phyloP scores from a whole-genome alignment of 2,113 vertebrate genomes.

The Oncorhynchus tshawytscha region DNA sequence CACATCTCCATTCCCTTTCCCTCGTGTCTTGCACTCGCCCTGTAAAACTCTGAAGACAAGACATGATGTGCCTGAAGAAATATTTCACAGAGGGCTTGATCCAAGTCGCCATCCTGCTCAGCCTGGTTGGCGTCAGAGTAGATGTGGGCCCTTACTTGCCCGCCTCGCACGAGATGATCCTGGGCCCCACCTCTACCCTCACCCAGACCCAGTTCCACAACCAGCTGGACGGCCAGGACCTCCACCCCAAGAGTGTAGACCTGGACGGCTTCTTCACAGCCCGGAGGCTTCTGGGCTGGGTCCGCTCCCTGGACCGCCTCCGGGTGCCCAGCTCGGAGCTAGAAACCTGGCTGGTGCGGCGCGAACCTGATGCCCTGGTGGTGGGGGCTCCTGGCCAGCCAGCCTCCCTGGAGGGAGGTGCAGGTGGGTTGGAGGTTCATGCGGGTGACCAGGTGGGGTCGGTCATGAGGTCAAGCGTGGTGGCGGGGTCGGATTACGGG shows the following conservation, averaged over 20 bases:
- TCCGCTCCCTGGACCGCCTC: conserved; percentile 83
- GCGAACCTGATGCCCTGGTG: conserved; percentile 79
- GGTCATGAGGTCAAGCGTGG: no score
- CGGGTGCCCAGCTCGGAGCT: conserved; percentile 82
- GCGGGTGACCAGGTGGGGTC: conserved; percentile 33
- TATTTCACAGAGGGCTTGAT: conserved; percentile 94
- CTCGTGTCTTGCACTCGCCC: not conserved
- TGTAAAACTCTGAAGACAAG: not conserved
- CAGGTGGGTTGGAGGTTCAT: conserved; percentile 69
- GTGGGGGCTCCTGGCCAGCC: conserved; percentile 66
- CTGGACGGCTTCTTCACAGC: conserved; percentile 83
- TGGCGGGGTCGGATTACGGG: conserved; percentile 55
- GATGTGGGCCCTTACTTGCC: conserved; percentile 89
- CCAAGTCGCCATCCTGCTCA: conserved; percentile 94
- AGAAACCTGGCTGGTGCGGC: conserved; percentile 89
- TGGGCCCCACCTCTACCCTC: conserved; percentile 84
- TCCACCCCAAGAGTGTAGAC: conserved; percentile 86
- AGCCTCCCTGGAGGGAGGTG: conserved; percentile 68
- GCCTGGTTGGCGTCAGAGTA: conserved; percentile 85
- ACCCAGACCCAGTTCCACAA: conserved; percentile 89
- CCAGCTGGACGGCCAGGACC: conserved; percentile 79
- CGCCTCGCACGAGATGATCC: conserved; percentile 81
- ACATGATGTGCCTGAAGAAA: conserved; percentile 87
- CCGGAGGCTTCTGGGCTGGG: conserved; percentile 82
- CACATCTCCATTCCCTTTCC: not conserved